phyloP scores from a whole-genome alignment of 2,888 invertebrate genomes.

The Choristoneura rosaceana region DNA sequence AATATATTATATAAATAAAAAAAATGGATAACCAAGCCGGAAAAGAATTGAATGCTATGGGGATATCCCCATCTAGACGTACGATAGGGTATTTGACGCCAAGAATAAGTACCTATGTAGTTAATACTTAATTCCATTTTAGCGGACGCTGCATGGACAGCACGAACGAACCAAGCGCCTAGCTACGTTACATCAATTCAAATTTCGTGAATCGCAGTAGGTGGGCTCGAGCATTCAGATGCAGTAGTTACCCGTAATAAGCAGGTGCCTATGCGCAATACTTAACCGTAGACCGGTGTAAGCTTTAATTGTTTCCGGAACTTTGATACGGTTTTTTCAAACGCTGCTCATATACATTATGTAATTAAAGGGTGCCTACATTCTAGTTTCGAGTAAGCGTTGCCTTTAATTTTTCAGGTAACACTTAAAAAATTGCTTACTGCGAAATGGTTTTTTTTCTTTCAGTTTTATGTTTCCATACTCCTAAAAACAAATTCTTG shows the following conservation, averaged over 20 bases:
- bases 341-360: background rate
- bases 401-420: background rate
- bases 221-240: constrained; percentile 44
- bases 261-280: constrained; percentile 22
- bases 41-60: too few species aligned
- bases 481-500: too few species aligned
- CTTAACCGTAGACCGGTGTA: constrained; percentile 15
- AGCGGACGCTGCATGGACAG: background rate
- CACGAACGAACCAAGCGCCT: constrained; percentile 32
- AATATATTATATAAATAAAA: too few species aligned
- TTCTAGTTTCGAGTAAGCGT: background rate
- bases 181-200: constrained; percentile 70
- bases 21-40: too few species aligned
- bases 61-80: too few species aligned
- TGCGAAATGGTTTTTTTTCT: background rate
- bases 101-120: too few species aligned
- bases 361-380: background rate
- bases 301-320: constrained; percentile 8
- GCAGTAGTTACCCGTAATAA: constrained; percentile 39
- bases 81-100: too few species aligned
- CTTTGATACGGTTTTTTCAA: constrained; percentile 6
- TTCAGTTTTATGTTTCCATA: too few species aligned
- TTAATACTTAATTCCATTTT: too few species aligned
- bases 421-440: background rate
- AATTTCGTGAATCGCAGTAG: constrained; percentile 63